phyloP scores from a whole-genome alignment of 1,140 invertebrate species.

The Dreissena polymorpha region DNA sequence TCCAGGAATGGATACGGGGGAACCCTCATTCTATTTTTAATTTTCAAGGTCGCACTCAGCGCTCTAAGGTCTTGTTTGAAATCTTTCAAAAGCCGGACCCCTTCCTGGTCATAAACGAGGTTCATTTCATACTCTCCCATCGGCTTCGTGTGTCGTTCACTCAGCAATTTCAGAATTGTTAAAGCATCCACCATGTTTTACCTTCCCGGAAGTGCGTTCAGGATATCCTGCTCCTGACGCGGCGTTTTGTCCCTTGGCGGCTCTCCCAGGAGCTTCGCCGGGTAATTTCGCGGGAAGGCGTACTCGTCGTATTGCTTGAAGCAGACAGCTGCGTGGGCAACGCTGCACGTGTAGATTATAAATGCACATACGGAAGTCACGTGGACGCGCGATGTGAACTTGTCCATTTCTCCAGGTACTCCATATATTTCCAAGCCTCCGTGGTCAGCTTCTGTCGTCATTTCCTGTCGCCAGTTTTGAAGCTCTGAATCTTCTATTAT shows the following conservation, averaged over 20 bases:
- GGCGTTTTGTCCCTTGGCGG: slow-evolving; percentile 72
- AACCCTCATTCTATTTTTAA: slow-evolving; percentile 19
- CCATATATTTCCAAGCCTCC: slow-evolving; percentile 44
- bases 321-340: slow-evolving; percentile 79
- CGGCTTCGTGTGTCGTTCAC: slow-evolving; percentile 75
- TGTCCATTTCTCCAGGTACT: slow-evolving; percentile 64
- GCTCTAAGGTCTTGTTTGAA: slow-evolving; percentile 44
- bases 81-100: slow-evolving; percentile 69
- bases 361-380: slow-evolving; percentile 72
- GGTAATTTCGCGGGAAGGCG: slow-evolving; percentile 80
- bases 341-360: slow-evolving; percentile 79
- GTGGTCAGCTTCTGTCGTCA: slow-evolving; percentile 23
- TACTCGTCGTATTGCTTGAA: slow-evolving; percentile 77
- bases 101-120: slow-evolving; percentile 76
- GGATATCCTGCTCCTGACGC: slow-evolving; percentile 72
- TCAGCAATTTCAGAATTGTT: slow-evolving; percentile 78
- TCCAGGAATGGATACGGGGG: slow-evolving; percentile 30
- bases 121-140: slow-evolving; percentile 79
- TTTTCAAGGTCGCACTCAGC: slow-evolving; percentile 31
- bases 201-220: slow-evolving; percentile 74
- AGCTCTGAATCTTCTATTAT: slow-evolving; percentile 27
- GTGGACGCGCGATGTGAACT: slow-evolving; percentile 67
- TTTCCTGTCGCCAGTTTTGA: slow-evolving; percentile 43
- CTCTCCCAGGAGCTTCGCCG: slow-evolving; percentile 71
- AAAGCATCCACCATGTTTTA: slow-evolving; percentile 75